Base-by-base conservation (phyloP, 2,113 vertebrate genomes). In the Laterallus jamaicensis region DNA sequence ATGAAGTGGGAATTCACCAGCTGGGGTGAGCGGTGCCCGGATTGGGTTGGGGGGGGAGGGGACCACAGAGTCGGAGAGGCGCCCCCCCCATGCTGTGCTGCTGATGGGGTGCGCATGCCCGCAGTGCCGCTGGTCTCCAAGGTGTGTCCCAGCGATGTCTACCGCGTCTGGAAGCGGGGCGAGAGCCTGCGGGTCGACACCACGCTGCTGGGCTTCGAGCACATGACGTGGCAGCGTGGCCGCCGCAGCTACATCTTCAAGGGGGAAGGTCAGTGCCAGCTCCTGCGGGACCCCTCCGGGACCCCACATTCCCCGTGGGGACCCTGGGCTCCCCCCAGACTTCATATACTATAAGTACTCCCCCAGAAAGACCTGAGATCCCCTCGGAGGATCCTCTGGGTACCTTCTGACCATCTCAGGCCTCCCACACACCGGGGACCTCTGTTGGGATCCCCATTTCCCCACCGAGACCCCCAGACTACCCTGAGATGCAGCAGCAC, bases 1-100 rank as follows among this genome's bases (percentile, higher is more conserved):
- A 99, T 99, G 99, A 99, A 99, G 90, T 99, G 99, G 99, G 99
- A 99, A 95, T 99, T 99, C 96, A 99, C 99, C 47, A 99, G 99
- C 96, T 99, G 99, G 99, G 99, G 99, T 99, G 97, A 99, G 98
- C 92, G 3, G 50, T 52, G 18, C 0, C 0, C 9, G n/a, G 21
- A 17, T 47, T 18, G 44, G 44, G 44, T 15, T 6, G 21, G 6
- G 12, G 59, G 62, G 25, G 37, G 11, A 35, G 15, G 14, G 28
- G 10, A 5, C 6, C 1, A 6, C 49, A 22, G 49, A 6, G 14
- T 15, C 7, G 25, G 52, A 52, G 42, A 8, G 60, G 21, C 24
- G 9, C 17, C 10, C 21, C 1, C 3, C 22, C 29, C 32, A 1
- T 5, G 1, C n/a, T 3, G 0, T 4, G 20, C 15, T 2, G 2